These are phyloP conservation scores for Micronycteris hirsuta DNA, from an alignment of 2,113 vertebrate species.

Conservation along the genomic window DNA sequence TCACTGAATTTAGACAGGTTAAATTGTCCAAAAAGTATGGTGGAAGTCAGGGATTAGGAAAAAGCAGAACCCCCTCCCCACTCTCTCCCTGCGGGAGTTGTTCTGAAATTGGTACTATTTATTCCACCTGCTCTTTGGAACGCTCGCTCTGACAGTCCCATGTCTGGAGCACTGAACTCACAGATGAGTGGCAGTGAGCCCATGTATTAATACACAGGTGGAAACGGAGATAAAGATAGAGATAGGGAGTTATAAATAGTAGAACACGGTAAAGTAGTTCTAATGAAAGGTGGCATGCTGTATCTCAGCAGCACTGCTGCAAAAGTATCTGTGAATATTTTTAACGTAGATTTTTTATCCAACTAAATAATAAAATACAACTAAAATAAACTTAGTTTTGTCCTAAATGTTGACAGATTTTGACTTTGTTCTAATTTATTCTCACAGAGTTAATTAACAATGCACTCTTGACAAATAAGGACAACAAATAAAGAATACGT, in stretches of 20 bases:
- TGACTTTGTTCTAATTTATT: neutral
- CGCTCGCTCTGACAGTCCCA: neutral
- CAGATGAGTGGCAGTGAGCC: neutral
- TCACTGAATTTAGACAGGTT: neutral
- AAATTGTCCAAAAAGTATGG: neutral
- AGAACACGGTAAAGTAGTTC: neutral
- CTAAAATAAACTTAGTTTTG: neutral
- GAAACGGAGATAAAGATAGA: neutral
- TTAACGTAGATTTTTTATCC: neutral
- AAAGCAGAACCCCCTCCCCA: neutral
- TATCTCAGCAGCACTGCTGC: neutral
- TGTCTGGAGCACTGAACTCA: neutral
- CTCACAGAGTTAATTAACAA: neutral
- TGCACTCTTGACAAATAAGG: neutral
- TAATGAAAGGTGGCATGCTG: neutral
- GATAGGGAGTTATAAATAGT: neutral
- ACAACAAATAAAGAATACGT: neutral
- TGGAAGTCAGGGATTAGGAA: neutral
- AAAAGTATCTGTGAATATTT: neutral
- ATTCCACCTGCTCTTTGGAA: neutral
- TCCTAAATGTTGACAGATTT: neutral
- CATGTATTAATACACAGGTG: neutral
- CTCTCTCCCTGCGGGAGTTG: neutral
- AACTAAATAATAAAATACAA: neutral
- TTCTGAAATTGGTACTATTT: neutral